Conservation (phyloP, 2,797 vertebrate species). For the Phaenicophaeus curvirostris region DNA sequence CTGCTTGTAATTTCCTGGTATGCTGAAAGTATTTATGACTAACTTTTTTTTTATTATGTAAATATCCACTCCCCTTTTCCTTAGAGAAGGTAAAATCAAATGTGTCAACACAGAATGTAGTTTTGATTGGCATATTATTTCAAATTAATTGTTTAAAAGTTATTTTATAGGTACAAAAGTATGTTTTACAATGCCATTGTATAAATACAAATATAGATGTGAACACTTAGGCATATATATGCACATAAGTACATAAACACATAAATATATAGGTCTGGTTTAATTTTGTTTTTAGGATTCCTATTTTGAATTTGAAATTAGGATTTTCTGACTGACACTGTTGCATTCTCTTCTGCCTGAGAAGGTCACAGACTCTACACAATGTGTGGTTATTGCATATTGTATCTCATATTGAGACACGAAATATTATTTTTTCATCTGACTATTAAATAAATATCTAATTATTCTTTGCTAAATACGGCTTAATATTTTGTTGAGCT, state of each 20-base stretch:
- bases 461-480: neutral
- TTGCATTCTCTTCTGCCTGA: neutral
- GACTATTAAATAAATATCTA: neutral
- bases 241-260: rapidly evolving
- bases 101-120: neutral
- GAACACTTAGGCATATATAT: neutral
- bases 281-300: neutral
- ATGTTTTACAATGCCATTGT: neutral
- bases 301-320: neutral
- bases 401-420: neutral
- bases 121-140: neutral
- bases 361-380: neutral
- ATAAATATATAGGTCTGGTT: neutral
- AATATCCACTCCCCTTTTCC: neutral
- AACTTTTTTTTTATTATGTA: neutral
- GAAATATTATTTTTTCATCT: neutral
- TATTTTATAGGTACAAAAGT: neutral
- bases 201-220: neutral
- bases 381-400: neutral
- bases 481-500: neutral
- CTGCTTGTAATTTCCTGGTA: neutral
- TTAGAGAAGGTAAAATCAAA: neutral
- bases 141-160: neutral
- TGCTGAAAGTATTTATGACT: neutral
- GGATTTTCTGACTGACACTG: neutral